Evolutionary conservation across 2,113 vertebrate species (phyloP), one percentile per base, ranked within the genome.

Genomic region (Oncorhynchus tshawytscha): DNA sequence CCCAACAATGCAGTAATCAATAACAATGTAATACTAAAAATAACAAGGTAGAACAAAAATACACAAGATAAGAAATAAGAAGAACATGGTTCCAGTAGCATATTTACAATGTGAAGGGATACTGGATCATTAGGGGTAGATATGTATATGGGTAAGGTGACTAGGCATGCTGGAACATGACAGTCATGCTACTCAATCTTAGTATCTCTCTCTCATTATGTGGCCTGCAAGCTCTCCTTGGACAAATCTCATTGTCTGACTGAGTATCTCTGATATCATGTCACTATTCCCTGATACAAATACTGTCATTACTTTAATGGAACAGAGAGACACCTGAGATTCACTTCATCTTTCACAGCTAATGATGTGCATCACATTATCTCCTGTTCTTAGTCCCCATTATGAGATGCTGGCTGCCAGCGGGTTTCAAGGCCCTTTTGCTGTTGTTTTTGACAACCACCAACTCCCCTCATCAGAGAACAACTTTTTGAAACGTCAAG

Each of bases 281-380:
- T 76, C 51, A 71, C 78, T 51, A 74, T 73, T 85, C 57, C 79
- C 72, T 49, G 54, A 60, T 22, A 18, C 57, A 82, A 82, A 31
- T 54, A 72, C 65, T 68, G 69, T 71, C 72, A 83, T 84, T 81
- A 84, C 71, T 79, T 83, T 80, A 85, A 88, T 81, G 70, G 1
- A 81, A 2, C n/a, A 57, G 54, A 20, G 54, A 45, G 9, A 45
- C 54, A 16, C 54, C 16, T 1, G n/a, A 60, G 69, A 69, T 73
- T 84, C 81, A 84, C 73, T 79, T 83, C 81, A 85, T 86, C 80
- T 66, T 1, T 6, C 18, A 62, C 18, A 62, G 59, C n/a, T 22
- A 62, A 54, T 13, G 59, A 62, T 81, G 57, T 60, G 57, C 57
- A 60, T 5, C n/a, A 7, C 18, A n/a, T 60, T 22, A 60, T 18